Evolutionary conservation across 1,140 invertebrate genomes (phyloP), one percentile per base, ranked within the genome.

Genomic region (Caerostris darwini): DNA sequence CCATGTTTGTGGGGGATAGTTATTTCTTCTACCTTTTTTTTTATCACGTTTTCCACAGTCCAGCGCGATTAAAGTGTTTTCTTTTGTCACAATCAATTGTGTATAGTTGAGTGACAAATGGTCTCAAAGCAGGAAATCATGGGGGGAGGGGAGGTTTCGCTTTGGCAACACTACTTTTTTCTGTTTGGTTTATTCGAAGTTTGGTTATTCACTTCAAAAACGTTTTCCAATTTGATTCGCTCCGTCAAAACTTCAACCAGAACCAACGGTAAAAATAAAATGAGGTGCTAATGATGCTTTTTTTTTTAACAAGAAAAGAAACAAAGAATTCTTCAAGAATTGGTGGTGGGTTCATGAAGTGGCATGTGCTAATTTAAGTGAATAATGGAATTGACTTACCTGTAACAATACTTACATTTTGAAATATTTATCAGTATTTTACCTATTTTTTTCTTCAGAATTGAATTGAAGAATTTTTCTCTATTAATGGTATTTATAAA

Each of bases 11-110:
- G 71, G 58, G 61, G 77, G 61, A 81, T 82, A 59, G 90, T 81
- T 81, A 91, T 91, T 91, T 59, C 53, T 91, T 91, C 57, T 34
- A 1, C 34, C 2, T 34, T 34, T 34, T 34, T 88, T 91, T 81
- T 81, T 77, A 69, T 56, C 64, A 67, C 61, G 4, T 87, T 10
- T 56, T 19, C 64, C 67, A 57, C 34, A 64, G 64, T 91, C 50
- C 59, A 85, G 54, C 17, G 64, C 17, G 82, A 93, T 86, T 93
- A 50, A 61, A 59, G 56, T 77, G 82, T 87, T 93, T 57, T 56
- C 90, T 59, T 83, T 93, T 93, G 92, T 93, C 92, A 87, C 92
- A 93, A 93, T 93, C 92, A 93, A 86, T 93, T 93, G 92, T 93
- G 54, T 83, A n/a, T 10, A 34, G 17, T n/a, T 87, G 82, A 93